Evolutionary conservation across 92 coral and sea anemone species (phyloP).

Genomic region (Umimayanthus chanpuru): DNA sequence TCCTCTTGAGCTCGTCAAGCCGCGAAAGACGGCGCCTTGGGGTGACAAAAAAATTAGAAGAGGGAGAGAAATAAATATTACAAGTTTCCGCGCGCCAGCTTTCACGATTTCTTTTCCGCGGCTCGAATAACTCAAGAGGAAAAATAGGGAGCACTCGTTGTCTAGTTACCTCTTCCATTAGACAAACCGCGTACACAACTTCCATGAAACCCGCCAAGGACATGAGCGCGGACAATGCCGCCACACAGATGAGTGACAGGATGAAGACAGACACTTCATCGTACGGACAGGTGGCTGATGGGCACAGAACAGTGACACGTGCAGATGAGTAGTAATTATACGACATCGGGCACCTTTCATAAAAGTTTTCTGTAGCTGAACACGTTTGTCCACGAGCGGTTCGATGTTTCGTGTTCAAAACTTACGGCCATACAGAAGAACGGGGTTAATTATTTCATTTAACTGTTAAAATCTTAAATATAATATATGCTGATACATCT

Average conservation of each 20-base stretch:
- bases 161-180: neutral
- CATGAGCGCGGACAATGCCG: slow-evolving; percentile 21
- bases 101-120: neutral
- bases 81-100: no score
- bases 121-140: neutral
- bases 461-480: no score
- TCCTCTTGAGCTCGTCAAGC: no score
- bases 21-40: no score
- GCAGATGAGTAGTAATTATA: neutral
- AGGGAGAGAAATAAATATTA: no score
- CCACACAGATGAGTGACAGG: slow-evolving; percentile 21
- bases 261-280: slow-evolving; percentile 31
- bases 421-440: no score
- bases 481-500: no score
- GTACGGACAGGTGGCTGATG: slow-evolving; percentile 28
- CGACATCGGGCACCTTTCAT: no score
- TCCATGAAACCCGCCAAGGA: slow-evolving; percentile 26
- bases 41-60: no score
- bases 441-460: no score
- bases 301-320: neutral
- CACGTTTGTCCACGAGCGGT: no score
- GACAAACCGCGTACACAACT: slow-evolving; percentile 5
- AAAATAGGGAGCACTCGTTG: neutral
- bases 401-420: no score
- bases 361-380: neutral